Conservation (phyloP, 2,797 vertebrate species). For the Anguilla marmorata region DNA sequence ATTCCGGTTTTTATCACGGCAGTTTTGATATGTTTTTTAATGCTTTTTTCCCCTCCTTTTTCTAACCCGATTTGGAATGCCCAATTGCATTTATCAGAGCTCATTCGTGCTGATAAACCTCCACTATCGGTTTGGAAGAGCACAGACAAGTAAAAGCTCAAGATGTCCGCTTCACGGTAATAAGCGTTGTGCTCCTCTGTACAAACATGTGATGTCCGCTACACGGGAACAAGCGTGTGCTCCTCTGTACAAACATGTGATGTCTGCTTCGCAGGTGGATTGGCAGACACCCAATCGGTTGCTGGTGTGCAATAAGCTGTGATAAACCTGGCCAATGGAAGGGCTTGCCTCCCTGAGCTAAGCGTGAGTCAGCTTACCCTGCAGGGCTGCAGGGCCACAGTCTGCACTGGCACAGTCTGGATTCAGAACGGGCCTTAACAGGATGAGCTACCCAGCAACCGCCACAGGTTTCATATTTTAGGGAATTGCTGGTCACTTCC, state of each 20-base stretch:
- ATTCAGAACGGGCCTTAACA: no score
- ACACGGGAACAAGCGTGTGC: no score
- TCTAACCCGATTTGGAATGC: not conserved
- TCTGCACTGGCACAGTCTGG: no score
- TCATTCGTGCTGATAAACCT: not conserved
- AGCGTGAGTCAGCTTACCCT: no score
- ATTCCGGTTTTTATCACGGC: not conserved
- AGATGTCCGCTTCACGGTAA: not conserved
- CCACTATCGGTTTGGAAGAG: not conserved
- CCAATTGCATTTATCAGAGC: not conserved
- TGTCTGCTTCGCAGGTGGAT: not conserved
- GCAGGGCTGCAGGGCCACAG: no score
- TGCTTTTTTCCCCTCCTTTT: not conserved
- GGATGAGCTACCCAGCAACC: not conserved
- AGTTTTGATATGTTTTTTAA: slow-evolving; percentile 5
- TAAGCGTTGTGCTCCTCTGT: no score
- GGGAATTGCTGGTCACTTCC: not conserved
- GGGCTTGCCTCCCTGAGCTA: no score
- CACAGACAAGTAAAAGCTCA: not conserved
- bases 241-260: not conserved
- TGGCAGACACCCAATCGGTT: not conserved
- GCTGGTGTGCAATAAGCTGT: no score
- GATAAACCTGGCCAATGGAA: no score
- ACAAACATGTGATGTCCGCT: not conserved
- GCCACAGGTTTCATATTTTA: not conserved